Conservation (phyloP, 2,797 vertebrate genomes). For the Neosilurus mollespiculum region DNA sequence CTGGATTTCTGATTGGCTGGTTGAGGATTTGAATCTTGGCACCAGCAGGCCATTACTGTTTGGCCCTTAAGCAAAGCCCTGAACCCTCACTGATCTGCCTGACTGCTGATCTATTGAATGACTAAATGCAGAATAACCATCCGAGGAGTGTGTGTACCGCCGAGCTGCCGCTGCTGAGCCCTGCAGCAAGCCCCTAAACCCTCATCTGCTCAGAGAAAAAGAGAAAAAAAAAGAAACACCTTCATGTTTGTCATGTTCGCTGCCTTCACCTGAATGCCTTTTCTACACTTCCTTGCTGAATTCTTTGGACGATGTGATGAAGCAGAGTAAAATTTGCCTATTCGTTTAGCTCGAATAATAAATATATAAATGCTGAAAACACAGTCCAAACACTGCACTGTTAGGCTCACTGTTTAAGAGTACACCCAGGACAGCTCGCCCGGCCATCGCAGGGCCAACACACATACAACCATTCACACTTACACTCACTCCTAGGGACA, state of each 20-base stretch:
- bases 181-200: background rate
- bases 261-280: background rate
- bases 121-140: background rate
- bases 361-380: too few relatives aligned
- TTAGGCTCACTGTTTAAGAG: too few relatives aligned
- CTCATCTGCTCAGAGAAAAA: background rate
- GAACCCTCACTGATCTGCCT: slow-evolving; percentile 1
- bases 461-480: too few relatives aligned
- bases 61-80: slow-evolving; percentile 4
- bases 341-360: too few relatives aligned
- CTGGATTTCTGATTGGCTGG: background rate
- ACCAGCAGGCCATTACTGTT: background rate
- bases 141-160: background rate
- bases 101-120: slow-evolving; percentile 1
- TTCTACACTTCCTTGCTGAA: background rate
- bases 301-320: background rate
- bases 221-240: background rate
- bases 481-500: too few relatives aligned
- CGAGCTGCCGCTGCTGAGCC: background rate
- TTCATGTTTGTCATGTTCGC: background rate
- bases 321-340: too few relatives aligned
- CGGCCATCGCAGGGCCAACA: too few relatives aligned
- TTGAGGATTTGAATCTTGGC: background rate
- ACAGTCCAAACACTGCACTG: too few relatives aligned
- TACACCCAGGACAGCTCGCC: too few relatives aligned